These are phyloP conservation scores for Danaus chrysippus DNA, from an alignment of 2,888 invertebrate species.

Conservation along the genomic window DNA sequence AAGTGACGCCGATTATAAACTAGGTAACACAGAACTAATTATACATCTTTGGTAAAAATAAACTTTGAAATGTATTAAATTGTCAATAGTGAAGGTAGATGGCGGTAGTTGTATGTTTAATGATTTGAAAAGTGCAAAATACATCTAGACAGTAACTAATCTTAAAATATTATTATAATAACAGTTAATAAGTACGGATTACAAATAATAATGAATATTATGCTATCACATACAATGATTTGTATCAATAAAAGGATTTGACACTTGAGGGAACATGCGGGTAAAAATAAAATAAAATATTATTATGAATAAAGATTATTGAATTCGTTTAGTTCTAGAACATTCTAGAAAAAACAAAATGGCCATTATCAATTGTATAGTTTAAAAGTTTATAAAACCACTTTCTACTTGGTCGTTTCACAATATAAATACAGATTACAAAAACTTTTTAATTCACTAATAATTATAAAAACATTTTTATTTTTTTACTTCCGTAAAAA, in stretches of 20 bases:
- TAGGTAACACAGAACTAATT: slow-evolving; percentile 18
- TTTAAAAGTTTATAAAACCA: slow-evolving; percentile 12
- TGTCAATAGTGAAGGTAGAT: slow-evolving; percentile 13
- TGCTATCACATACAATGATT: slow-evolving; percentile 1
- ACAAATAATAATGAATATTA: not conserved
- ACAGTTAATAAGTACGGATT: slow-evolving; percentile 5
- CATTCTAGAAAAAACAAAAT: slow-evolving; percentile 5
- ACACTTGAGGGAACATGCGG: slow-evolving; percentile 2
- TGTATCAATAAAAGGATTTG: not conserved
- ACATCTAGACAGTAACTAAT: slow-evolving; percentile 4
- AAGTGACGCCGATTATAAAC: slow-evolving; percentile 37
- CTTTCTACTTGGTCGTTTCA: slow-evolving; percentile 13
- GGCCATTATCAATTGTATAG: not conserved
- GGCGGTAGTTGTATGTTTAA: slow-evolving; percentile 13
- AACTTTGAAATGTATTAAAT: slow-evolving; percentile 16
- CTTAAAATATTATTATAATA: slow-evolving; percentile 1
- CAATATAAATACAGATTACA: slow-evolving; percentile 14
- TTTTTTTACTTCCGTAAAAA: slow-evolving; percentile 17
- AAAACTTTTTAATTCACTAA: slow-evolving; percentile 10
- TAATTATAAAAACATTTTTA: slow-evolving; percentile 23
- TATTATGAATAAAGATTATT: not conserved
- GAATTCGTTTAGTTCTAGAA: not conserved
- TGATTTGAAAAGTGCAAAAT: slow-evolving; percentile 2
- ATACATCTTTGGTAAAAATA: slow-evolving; percentile 28
- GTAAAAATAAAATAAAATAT: slow-evolving; percentile 8